Evolutionary conservation across 2,113 vertebrate species (phyloP).

Genomic region (Pseudonaja textilis): DNA sequence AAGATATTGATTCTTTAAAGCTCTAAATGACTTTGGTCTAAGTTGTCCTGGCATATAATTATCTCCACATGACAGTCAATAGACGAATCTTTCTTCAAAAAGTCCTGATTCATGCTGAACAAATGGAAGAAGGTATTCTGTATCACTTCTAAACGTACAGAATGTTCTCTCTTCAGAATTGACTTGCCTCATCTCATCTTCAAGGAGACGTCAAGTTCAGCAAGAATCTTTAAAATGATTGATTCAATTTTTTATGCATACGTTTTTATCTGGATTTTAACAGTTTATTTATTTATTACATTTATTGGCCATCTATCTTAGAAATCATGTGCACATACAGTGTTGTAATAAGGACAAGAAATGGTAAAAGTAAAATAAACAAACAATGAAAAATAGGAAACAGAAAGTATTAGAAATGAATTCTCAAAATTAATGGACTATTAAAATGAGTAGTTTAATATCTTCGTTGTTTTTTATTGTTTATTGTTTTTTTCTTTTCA

Average conservation of each 20-base stretch:
- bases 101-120: background rate
- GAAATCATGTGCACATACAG: background rate
- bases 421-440: background rate
- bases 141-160: background rate
- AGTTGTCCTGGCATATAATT: background rate
- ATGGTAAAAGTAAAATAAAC: background rate
- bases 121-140: background rate
- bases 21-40: background rate
- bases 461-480: background rate
- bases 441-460: background rate
- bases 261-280: background rate
- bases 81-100: background rate
- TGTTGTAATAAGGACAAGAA: background rate
- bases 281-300: background rate
- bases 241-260: background rate
- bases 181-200: background rate
- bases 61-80: background rate
- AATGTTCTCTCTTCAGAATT: background rate
- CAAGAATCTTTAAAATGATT: background rate
- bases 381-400: background rate
- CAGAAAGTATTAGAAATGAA: background rate
- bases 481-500: background rate
- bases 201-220: background rate
- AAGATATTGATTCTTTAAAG: background rate
- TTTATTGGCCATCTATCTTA: background rate